A percentile compares a stretch with the other conserved stretches of the same genome.
Conservation (phyloP, 2,113 vertebrate species). For the Psephotus haematonotus region DNA sequence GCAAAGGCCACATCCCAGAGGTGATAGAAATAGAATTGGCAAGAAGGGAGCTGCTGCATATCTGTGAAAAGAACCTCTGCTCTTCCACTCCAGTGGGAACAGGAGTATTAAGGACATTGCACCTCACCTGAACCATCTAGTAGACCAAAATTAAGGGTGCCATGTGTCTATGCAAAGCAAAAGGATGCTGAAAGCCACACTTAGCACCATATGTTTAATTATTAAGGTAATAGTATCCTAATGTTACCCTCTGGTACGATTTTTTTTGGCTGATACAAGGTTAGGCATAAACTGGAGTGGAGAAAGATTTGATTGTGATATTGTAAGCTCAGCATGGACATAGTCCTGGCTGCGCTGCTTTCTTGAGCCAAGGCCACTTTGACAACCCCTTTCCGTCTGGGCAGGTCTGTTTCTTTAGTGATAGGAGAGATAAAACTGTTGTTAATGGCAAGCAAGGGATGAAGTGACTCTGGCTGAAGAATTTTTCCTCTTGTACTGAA, state of each 20-base stretch:
- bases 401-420: background rate
- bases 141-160: background rate
- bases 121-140: background rate
- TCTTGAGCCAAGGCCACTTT: background rate
- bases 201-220: background rate
- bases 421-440: slow-evolving; percentile 45
- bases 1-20: background rate
- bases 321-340: background rate
- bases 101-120: background rate
- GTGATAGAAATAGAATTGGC: background rate
- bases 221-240: background rate
- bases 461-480: background rate
- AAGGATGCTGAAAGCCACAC: background rate
- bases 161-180: accelerated
- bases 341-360: background rate
- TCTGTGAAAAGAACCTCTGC: background rate
- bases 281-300: background rate
- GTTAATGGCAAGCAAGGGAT: background rate
- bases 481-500: background rate
- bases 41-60: background rate
- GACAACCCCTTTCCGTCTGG: background rate
- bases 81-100: background rate
- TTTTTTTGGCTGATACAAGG: background rate
- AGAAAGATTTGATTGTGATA: background rate
- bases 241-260: background rate